A percentile compares a stretch with the other conserved stretches of the same genome.
Conservation (phyloP, 2,888 invertebrate species). For the Dione juno region DNA sequence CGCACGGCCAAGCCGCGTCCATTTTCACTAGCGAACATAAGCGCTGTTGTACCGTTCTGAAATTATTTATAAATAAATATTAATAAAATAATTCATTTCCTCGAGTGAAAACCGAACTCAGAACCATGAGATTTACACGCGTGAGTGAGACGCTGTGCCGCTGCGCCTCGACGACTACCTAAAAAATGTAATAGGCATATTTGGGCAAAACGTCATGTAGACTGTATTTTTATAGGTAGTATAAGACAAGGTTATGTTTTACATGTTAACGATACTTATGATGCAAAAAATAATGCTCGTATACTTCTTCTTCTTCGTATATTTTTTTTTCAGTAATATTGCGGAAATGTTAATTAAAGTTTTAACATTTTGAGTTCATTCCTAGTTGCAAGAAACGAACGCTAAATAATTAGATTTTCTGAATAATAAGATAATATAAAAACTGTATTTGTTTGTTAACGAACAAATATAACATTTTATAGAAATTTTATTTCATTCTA, state of each 20-base stretch:
- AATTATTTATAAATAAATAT: neutral
- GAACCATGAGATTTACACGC: no score
- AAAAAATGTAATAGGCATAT: neutral
- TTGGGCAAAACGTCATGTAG: neutral
- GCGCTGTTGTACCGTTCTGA: conserved; percentile 96
- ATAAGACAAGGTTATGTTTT: neutral
- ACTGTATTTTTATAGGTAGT: neutral
- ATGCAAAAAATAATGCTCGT: neutral
- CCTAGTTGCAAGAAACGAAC: neutral
- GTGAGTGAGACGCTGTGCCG: no score
- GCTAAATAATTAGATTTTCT: neutral
- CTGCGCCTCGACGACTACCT: no score
- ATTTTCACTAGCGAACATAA: conserved; percentile 95
- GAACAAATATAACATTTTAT: no score
- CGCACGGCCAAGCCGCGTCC: conserved; percentile 93
- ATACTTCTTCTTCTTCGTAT: neutral
- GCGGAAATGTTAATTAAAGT: conserved; percentile 2
- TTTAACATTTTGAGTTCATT: neutral
- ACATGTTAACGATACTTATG: neutral
- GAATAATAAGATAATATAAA: neutral
- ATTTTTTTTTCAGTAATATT: neutral
- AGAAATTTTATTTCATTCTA: no score
- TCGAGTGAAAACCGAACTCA: no score
- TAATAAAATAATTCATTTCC: no score
- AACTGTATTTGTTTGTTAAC: no score